Percentiles rank a stretch among this genome's conserved stretches.
These are phyloP conservation scores for Nephotettix cincticeps DNA, from an alignment of 1,140 invertebrate species.

Conservation along the genomic window DNA sequence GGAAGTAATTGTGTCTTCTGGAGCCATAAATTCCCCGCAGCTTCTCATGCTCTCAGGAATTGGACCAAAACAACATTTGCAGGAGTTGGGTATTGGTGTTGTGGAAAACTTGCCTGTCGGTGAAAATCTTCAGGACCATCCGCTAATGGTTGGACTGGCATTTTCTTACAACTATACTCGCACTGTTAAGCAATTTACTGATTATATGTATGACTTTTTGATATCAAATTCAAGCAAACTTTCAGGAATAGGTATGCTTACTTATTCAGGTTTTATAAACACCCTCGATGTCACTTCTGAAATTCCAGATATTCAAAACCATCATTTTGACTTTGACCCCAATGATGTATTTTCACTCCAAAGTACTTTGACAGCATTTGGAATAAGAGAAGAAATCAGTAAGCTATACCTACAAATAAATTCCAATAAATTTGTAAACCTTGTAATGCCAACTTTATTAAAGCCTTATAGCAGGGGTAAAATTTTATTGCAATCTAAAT, in stretches of 20 bases:
- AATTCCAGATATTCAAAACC: slow-evolving; percentile 82
- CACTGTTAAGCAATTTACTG: slow-evolving; percentile 71
- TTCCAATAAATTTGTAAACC: background rate
- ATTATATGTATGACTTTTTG: slow-evolving; percentile 74
- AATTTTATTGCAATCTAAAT: slow-evolving; percentile 58
- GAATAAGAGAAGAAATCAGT: slow-evolving; percentile 5
- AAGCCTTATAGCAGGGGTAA: slow-evolving; percentile 65
- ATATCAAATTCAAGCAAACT: slow-evolving; percentile 37
- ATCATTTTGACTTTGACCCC: slow-evolving; percentile 75
- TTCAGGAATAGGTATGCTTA: slow-evolving; percentile 71
- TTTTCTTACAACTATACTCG: slow-evolving; percentile 60
- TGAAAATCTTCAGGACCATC: slow-evolving; percentile 75
- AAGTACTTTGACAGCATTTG: background rate
- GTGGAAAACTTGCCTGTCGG: slow-evolving; percentile 69
- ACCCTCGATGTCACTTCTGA: slow-evolving; percentile 67
- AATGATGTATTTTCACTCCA: slow-evolving; percentile 65
- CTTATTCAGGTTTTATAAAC: slow-evolving; percentile 80
- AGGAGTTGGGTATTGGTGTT: slow-evolving; percentile 62
- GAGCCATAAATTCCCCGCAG: slow-evolving; percentile 66
- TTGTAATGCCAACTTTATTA: slow-evolving; percentile 9
- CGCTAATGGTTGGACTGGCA: background rate
- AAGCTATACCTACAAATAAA: background rate
- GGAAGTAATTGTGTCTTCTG: slow-evolving; percentile 53
- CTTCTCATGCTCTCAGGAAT: slow-evolving; percentile 73
- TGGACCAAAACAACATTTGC: slow-evolving; percentile 66